These are phyloP conservation scores for Hylaeus anthracinus DNA, from an alignment of 1,140 invertebrate genomes.

Conservation along the genomic window DNA sequence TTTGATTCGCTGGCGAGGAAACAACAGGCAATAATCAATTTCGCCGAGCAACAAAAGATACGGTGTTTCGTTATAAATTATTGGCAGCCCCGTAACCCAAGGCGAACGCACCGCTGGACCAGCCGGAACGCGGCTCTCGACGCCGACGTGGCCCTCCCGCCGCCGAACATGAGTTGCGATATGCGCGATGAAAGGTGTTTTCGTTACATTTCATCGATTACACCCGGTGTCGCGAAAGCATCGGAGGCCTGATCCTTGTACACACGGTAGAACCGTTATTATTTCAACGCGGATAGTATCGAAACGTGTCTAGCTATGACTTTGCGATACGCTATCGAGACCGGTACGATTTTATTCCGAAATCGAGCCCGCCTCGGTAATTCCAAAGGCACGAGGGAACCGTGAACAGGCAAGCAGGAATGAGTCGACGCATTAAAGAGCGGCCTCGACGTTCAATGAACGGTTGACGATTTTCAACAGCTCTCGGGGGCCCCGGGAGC, in stretches of 20 bases:
- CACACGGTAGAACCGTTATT: no score
- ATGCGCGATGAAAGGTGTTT: conserved; percentile 13
- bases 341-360: background rate
- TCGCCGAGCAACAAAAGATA: conserved; percentile 55
- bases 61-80: conserved; percentile 55
- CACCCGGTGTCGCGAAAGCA: background rate
- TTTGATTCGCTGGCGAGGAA: conserved; percentile 64
- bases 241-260: no score
- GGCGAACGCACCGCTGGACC: background rate
- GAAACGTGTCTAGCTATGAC: no score
- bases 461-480: conserved; percentile 60
- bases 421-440: conserved; percentile 42
- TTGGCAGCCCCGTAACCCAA: conserved; percentile 44
- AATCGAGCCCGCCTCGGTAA: background rate
- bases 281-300: no score
- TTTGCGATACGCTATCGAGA: no score
- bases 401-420: conserved; percentile 18
- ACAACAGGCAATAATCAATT: conserved; percentile 66
- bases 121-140: background rate
- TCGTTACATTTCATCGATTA: background rate
- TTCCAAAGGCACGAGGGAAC: background rate
- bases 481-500: conserved; percentile 5
- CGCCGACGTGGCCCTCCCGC: background rate
- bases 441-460: conserved; percentile 24
- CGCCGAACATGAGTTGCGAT: conserved; percentile 43